These are phyloP conservation scores for Diploscapter pachys DNA, from an alignment of 1,140 invertebrate species.

Conservation along the genomic window DNA sequence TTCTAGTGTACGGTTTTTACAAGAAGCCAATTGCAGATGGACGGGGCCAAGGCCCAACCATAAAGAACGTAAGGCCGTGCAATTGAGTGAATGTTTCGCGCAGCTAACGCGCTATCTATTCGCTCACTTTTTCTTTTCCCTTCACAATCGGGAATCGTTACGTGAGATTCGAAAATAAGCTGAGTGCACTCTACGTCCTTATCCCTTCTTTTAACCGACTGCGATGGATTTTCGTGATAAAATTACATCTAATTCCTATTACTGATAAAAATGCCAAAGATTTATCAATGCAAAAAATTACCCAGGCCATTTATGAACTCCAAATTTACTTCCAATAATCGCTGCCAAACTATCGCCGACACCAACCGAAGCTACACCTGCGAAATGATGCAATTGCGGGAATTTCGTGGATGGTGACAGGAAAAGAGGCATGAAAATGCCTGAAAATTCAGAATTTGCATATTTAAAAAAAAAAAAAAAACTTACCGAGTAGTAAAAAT, in stretches of 20 bases:
- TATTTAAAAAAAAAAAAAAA: too few species aligned
- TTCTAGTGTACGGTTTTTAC: too few species aligned
- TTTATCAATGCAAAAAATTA: conserved; percentile 3
- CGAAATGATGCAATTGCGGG: conserved; percentile 2
- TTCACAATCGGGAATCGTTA: too few species aligned
- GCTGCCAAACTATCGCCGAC: conserved; percentile 30
- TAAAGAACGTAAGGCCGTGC: too few species aligned
- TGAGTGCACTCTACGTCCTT: too few species aligned
- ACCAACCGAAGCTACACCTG: conserved; percentile 26
- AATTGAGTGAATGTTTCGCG: too few species aligned
- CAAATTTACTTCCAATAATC: conserved; percentile 19
- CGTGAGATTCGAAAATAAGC: too few species aligned
- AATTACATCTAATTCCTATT: not conserved
- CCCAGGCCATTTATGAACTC: conserved; percentile 27
- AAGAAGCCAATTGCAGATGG: too few species aligned
- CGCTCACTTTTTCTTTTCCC: too few species aligned
- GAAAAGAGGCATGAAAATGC: conserved; percentile 22
- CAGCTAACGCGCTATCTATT: too few species aligned
- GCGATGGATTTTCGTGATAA: not conserved
- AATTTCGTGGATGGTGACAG: not conserved
- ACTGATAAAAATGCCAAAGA: not conserved
- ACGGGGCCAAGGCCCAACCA: too few species aligned
- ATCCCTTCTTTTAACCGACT: too few species aligned
- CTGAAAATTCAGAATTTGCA: not conserved
- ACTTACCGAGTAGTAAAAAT: conserved; percentile 23